Evolutionary conservation across 2,113 vertebrate species (phyloP).

Genomic region (Rhea americana): DNA sequence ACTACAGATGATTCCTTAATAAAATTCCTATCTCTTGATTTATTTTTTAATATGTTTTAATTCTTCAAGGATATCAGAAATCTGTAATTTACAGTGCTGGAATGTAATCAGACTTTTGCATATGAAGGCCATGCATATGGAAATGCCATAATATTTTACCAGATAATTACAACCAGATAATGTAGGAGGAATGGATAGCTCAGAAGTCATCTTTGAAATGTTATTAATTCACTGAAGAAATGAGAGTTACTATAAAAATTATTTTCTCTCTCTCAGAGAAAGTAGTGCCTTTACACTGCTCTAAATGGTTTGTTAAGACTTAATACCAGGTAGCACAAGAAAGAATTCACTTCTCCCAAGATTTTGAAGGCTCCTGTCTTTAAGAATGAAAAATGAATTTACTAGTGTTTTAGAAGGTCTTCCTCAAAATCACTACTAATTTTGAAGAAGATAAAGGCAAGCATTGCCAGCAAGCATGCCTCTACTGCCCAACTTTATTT

Average conservation of each 20-base stretch:
- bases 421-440: conserved; percentile 15
- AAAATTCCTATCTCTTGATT: background rate
- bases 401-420: conserved; percentile 21
- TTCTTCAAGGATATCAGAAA: conserved; percentile 15
- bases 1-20: conserved; percentile 1
- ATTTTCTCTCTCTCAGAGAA: conserved; percentile 15
- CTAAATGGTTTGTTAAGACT: background rate
- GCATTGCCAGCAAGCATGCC: background rate
- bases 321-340: background rate
- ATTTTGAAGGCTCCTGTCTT: background rate
- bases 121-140: background rate
- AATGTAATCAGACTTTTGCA: background rate
- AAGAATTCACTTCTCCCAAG: background rate
- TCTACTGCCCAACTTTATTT: background rate
- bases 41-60: conserved; percentile 40
- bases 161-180: conserved; percentile 27
- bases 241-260: conserved; percentile 7
- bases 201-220: conserved; percentile 23
- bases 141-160: conserved; percentile 48
- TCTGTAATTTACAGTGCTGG: conserved; percentile 9
- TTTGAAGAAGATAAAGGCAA: conserved; percentile 29
- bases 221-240: conserved; percentile 52
- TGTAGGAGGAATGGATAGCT: conserved; percentile 36
- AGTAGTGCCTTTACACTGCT: background rate
- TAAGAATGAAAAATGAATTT: conserved; percentile 22